Conservation (phyloP, 1,140 invertebrate genomes). For the Pachypsylla venusta region DNA sequence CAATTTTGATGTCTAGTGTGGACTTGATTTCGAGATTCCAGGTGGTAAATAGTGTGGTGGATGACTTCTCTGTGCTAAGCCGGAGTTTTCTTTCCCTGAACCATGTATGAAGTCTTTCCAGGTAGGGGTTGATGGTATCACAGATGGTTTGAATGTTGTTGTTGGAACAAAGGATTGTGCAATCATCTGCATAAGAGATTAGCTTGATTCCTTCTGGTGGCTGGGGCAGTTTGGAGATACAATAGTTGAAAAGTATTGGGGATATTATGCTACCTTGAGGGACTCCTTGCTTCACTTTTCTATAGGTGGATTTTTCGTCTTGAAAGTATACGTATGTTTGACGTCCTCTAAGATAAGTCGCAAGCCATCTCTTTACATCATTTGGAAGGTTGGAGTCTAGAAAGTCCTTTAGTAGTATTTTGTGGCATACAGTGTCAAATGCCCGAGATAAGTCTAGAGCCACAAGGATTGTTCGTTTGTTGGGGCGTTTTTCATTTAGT, state of each 20-base stretch:
- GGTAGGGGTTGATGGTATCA: not conserved
- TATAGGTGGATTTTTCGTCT: not conserved
- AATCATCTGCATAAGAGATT: not conserved
- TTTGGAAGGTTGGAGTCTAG: not conserved
- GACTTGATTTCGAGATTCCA: not conserved
- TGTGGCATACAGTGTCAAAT: constrained; percentile 3
- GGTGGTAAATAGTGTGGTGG: not conserved
- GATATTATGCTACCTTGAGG: not conserved
- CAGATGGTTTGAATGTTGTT: not conserved
- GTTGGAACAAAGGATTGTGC: not conserved
- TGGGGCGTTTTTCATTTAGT: constrained; percentile 4
- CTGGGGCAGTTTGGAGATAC: not conserved
- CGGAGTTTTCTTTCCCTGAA: not conserved
- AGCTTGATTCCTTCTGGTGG: not conserved
- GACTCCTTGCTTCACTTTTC: constrained; percentile 3
- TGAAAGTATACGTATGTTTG: not conserved
- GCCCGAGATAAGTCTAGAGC: not conserved
- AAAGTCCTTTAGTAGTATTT: not conserved
- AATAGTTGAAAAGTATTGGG: not conserved
- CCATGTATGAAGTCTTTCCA: not conserved
- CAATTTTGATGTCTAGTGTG: not conserved
- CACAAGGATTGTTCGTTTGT: constrained; percentile 1
- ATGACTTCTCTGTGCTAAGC: not conserved
- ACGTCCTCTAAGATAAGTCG: not conserved
- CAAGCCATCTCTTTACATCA: not conserved